Evolutionary conservation across 2,888 invertebrate species (phyloP), one percentile per base, ranked within the genome.

Genomic region (Drosophila mercatorum): DNA sequence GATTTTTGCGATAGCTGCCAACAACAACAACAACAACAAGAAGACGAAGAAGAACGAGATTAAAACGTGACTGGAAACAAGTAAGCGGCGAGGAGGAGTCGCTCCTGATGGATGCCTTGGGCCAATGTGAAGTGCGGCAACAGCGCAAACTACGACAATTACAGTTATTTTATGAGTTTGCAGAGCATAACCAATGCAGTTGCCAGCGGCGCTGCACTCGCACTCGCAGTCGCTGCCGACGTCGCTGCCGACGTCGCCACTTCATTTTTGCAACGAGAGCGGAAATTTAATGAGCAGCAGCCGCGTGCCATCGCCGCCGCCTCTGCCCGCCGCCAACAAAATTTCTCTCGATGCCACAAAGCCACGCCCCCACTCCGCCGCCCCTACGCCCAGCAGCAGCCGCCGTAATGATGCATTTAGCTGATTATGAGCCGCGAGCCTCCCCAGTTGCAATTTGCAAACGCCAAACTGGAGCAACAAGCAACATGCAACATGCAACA

Each of bases 101-200:
- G 28, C 73, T 74, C 55, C 56, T 58, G 59, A 49, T 57, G 44
- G 56, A 52, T 64, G 57, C 36, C 22, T 8, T 8, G 57, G 57
- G 57, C 57, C 17, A 26, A 28, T 22, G 38, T 49, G 72, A 82
- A 86, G 72, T 81, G 81, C 69, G 83, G 86, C 87, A 88, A 86
- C 79, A 59, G 61, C 26, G 58, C 49, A 67, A 75, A 75, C 84
- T 89, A 89, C 87, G 75, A 89, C 89, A 89, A 89, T 89, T 85
- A 89, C 85, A 89, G 89, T 89, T 89, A 85, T 85, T 85, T 85
- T 70, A 85, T 85, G 88, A 85, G 81, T 89, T 89, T 85, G 88
- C 88, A 85, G 89, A 85, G 89, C 85, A 89, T 73, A 84, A 89
- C 89, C 77, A 67, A 61, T 63, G 68, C 80, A 78, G 52, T 55